Conservation (phyloP, 2,797 vertebrate genomes). For the Argya squamiceps region DNA sequence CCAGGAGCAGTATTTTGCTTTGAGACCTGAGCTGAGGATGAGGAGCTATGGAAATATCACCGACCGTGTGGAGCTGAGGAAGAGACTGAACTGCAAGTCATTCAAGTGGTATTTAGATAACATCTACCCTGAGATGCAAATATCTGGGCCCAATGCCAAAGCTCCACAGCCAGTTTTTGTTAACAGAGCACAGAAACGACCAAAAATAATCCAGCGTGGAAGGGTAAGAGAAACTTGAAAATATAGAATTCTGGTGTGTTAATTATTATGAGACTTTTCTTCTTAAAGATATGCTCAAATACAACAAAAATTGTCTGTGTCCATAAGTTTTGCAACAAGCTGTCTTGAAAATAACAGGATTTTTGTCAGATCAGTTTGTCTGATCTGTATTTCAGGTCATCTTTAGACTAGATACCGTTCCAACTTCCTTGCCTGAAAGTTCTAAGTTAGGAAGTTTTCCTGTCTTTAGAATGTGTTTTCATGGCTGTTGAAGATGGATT, state of each 20-base stretch:
- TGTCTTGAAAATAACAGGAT: not conserved
- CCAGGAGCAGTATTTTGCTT: constrained; percentile 92
- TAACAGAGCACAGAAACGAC: constrained; percentile 87
- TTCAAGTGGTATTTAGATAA: constrained; percentile 95
- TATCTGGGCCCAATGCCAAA: constrained; percentile 83
- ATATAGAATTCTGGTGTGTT: not conserved
- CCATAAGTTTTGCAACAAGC: not conserved
- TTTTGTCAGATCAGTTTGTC: not conserved
- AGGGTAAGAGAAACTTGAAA: constrained; percentile 80
- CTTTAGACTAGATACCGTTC: not conserved
- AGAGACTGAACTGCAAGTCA: constrained; percentile 84
- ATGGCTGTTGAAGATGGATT: not conserved
- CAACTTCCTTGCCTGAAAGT: not conserved
- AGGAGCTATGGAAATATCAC: constrained; percentile 88
- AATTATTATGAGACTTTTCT: not conserved
- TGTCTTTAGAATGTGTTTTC: not conserved
- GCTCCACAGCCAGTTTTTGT: constrained; percentile 84
- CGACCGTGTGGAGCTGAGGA: constrained; percentile 85
- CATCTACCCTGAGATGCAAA: constrained; percentile 95
- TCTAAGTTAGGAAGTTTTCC: not conserved
- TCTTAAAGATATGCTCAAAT: not conserved
- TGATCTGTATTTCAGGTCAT: not conserved
- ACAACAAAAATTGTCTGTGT: not conserved
- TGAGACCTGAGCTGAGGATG: constrained; percentile 88
- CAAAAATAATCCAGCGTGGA: constrained; percentile 88